A percentile compares a stretch with the other conserved stretches of the same genome.
Conservation (phyloP, 2,113 vertebrate species). For the Pipra filicauda region DNA sequence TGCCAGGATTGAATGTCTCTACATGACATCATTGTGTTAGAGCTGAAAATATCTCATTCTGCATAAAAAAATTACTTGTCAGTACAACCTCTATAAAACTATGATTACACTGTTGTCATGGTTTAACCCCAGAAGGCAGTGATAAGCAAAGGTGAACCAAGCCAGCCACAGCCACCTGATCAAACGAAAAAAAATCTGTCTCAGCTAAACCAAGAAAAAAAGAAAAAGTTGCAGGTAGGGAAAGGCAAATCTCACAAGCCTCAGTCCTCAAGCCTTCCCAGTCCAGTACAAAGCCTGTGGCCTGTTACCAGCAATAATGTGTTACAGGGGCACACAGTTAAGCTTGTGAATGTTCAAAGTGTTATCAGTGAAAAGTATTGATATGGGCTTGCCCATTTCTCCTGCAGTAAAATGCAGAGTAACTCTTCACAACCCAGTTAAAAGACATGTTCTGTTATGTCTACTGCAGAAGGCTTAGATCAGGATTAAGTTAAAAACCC, state of each 20-base stretch:
- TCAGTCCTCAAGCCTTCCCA: neutral
- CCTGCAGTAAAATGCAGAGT: neutral
- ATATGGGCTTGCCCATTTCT: rapidly evolving
- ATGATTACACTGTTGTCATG: neutral
- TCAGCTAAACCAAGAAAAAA: neutral
- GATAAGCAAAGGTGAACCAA: neutral
- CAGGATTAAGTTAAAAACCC: neutral
- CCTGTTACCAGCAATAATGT: neutral
- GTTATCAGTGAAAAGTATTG: neutral
- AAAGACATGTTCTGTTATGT: neutral
- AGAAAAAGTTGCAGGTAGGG: rapidly evolving
- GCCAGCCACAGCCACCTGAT: neutral
- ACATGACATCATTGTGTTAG: neutral
- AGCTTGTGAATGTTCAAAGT: neutral
- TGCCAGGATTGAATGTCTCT: neutral
- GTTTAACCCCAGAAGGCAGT: neutral
- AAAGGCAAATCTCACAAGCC: neutral
- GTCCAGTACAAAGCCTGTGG: neutral
- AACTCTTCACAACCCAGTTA: neutral
- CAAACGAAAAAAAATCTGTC: neutral
- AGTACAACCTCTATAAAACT: neutral
- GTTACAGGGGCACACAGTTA: rapidly evolving
- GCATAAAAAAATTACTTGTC: neutral
- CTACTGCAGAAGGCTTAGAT: neutral
- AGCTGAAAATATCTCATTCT: neutral